Evolutionary conservation across 2,888 invertebrate genomes (phyloP).

Genomic region (Melieria omissa): DNA sequence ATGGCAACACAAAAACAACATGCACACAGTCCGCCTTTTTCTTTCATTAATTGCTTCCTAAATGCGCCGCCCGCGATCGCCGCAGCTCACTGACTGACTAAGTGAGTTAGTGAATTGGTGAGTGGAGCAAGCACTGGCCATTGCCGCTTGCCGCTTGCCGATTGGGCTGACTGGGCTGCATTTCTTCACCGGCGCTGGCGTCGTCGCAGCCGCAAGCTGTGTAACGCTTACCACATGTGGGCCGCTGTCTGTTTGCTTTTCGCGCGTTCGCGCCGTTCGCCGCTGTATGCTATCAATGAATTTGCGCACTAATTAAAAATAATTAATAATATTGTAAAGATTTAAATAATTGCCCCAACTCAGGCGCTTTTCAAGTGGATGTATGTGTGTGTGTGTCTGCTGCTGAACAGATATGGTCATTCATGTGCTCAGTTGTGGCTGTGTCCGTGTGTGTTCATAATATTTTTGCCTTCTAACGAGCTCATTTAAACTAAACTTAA

Average conservation of each 20-base stretch:
- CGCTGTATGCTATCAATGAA: slow-evolving; percentile 30
- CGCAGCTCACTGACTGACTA: background rate
- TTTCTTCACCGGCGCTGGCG: background rate
- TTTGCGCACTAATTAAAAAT: slow-evolving; percentile 43
- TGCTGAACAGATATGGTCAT: slow-evolving; percentile 23
- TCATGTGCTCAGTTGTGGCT: slow-evolving; percentile 22
- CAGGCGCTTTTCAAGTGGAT: background rate
- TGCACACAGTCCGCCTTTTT: slow-evolving; percentile 22
- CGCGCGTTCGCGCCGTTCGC: background rate
- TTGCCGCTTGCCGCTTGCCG: background rate
- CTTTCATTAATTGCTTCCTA: slow-evolving; percentile 33
- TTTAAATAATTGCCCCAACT: slow-evolving; percentile 40
- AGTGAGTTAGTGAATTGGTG: background rate
- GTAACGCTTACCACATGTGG: slow-evolving; percentile 10
- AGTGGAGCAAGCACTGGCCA: background rate
- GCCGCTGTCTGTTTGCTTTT: background rate
- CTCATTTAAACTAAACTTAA: slow-evolving; percentile 50
- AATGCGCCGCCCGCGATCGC: slow-evolving; percentile 26
- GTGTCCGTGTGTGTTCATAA: slow-evolving; percentile 18
- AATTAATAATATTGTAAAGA: slow-evolving; percentile 44
- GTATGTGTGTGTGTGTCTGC: slow-evolving; percentile 9
- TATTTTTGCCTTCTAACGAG: slow-evolving; percentile 44
- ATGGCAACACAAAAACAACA: background rate
- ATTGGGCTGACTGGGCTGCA: background rate
- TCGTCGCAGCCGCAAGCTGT: background rate